A percentile compares a stretch with the other conserved stretches of the same genome.
These are phyloP conservation scores for Rhagoletis pomonella DNA, from an alignment of 1,140 invertebrate species.

Conservation along the genomic window DNA sequence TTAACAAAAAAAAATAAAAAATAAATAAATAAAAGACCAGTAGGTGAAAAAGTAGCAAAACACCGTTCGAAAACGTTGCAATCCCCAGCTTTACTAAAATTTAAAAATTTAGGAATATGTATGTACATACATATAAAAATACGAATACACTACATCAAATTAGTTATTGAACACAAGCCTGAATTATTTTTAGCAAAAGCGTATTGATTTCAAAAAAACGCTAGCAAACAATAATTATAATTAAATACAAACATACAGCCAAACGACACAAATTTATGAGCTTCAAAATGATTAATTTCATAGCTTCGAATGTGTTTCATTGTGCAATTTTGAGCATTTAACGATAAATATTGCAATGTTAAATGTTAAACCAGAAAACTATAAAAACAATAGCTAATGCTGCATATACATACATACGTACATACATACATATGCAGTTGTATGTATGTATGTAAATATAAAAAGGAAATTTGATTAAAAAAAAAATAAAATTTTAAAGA, in stretches of 20 bases:
- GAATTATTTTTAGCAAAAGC: not conserved
- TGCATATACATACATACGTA: constrained; percentile 26
- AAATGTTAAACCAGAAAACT: not conserved
- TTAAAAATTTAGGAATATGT: not conserved
- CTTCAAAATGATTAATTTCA: constrained; percentile 60
- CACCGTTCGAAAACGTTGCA: not conserved
- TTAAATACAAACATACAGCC: not conserved
- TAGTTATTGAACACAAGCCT: constrained; percentile 1
- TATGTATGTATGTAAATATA: not conserved
- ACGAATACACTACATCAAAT: not conserved
- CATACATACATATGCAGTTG: not conserved
- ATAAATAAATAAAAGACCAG: not conserved
- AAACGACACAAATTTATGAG: constrained; percentile 66
- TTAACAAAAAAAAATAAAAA: not conserved
- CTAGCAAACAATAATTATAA: not conserved
- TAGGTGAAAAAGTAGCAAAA: not conserved
- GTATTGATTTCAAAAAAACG: not conserved
- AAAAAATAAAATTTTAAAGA: not conserved
- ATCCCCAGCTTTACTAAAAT: constrained; percentile 30
- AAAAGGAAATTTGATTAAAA: not conserved
- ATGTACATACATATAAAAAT: not conserved
- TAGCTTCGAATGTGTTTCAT: constrained; percentile 68
- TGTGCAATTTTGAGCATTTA: constrained; percentile 67
- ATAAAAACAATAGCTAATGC: constrained; percentile 54
- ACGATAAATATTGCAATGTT: constrained; percentile 55